A percentile compares a stretch with the other conserved stretches of the same genome.
phyloP scores from a whole-genome alignment of 2,113 vertebrate species.

The Pithys albifrons region DNA sequence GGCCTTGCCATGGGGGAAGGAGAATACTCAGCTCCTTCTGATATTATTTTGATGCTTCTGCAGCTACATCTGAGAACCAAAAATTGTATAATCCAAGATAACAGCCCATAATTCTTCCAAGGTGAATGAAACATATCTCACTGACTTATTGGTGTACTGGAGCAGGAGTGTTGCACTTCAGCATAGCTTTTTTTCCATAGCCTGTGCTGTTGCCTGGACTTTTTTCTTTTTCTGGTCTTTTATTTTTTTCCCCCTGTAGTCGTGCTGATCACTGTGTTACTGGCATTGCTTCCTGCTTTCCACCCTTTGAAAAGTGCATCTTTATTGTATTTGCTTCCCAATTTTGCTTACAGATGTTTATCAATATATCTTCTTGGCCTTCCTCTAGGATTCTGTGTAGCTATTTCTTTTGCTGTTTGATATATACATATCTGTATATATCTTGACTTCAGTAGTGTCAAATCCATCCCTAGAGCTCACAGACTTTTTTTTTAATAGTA shows the following conservation, averaged over 20 bases:
- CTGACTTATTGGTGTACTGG: background rate
- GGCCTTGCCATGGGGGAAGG: background rate
- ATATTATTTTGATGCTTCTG: background rate
- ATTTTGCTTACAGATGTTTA: background rate
- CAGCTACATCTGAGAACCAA: background rate
- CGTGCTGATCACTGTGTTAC: background rate
- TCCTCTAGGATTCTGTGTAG: background rate
- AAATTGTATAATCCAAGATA: background rate
- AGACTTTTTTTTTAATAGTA: constrained; percentile 15
- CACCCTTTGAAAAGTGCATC: background rate
- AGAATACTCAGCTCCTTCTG: background rate
- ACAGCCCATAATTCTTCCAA: background rate
- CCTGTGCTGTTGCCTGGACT: background rate
- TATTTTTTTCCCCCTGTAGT: background rate
- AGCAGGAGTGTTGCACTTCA: background rate
- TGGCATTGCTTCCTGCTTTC: background rate
- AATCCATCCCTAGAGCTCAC: background rate
- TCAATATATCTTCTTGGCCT: background rate
- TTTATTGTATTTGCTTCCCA: background rate
- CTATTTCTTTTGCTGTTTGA: background rate
- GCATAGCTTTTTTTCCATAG: background rate
- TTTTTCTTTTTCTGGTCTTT: background rate
- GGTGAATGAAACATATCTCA: background rate
- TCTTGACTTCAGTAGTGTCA: background rate
- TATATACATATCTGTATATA: background rate